Conservation (phyloP, 2,113 vertebrate genomes). For the Phainopepla nitens region DNA sequence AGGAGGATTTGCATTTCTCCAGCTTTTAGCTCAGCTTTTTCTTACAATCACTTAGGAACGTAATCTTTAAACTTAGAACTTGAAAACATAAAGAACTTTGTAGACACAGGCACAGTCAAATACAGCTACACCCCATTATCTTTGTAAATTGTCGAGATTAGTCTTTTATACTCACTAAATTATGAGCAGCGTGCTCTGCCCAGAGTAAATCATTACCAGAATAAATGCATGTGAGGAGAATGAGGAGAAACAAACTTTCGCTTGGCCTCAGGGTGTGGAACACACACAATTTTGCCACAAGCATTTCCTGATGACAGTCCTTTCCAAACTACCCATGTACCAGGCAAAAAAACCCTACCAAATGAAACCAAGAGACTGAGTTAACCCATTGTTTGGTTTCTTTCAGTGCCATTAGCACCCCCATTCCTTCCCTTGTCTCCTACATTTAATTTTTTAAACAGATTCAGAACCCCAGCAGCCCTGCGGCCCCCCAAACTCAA, state of each 20-base stretch:
- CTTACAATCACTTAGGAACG: background rate
- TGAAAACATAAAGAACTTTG: background rate
- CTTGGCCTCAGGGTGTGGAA: background rate
- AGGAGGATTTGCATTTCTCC: background rate
- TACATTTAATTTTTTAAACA: background rate
- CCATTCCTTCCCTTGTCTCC: background rate
- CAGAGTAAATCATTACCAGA: slow-evolving; percentile 51
- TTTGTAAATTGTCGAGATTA: background rate
- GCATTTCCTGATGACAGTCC: background rate
- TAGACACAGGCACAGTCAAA: background rate
- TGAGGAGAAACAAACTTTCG: background rate
- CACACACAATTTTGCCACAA: background rate
- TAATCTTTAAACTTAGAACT: background rate
- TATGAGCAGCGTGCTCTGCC: background rate
- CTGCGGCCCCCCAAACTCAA: background rate
- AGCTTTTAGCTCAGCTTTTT: background rate
- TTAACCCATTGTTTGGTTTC: background rate
- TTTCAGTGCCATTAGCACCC: background rate
- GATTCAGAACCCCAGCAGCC: background rate
- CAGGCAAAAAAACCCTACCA: background rate
- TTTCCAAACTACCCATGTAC: background rate
- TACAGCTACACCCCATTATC: background rate
- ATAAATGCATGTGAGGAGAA: background rate
- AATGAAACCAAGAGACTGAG: background rate
- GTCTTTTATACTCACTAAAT: background rate